Evolutionary conservation across 2,888 invertebrate species (phyloP), one percentile per base, ranked within the genome.

Genomic region (Andrena bicolor): DNA sequence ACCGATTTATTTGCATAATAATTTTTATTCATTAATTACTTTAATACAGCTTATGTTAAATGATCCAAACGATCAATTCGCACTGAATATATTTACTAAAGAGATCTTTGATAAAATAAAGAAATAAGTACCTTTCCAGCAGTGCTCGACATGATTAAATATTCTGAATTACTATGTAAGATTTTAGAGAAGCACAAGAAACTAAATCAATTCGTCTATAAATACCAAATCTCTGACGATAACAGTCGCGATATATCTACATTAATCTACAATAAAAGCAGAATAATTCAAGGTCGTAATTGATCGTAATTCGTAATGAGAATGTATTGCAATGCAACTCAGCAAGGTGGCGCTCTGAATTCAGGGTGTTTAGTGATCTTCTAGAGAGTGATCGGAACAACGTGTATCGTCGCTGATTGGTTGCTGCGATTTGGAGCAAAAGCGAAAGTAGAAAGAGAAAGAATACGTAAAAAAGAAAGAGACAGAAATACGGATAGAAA

Each of bases 51-150:
- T 56, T 26, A 8, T 26, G 41, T 20, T 23, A 13, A 70, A 73
- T 28, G 41, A 35, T 30, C 51, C 2, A 7, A 64, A 70, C 26
- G 1, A 76, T 10, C 23, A 65, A 32, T 16, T 49, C 23, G 16
- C 32, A 23, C 10, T n/a, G 1, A n/a, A 20, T 20, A 20, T 51
- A 10, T 28, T 13, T 28, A 41, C 7, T 30, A 20, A 20, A 13
- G 0, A 58, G 5, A 30, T 20, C 10, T 71, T 2, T 10, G 10
- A 28, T n/a, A 10, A 26, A 60, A 32, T 10, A 65, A 7, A 0
- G 2, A 26, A 64, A 58, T 23, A 58, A 73, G 49, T 90, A 92
- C 93, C 86, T 93, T 92, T 83, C 92, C 92, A 64, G 58, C 86
- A 2, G 90, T 92, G 58, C 84, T 80, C 20, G 90, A 83, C 93